Base-by-base conservation (phyloP, 2,888 invertebrate genomes). In the Drosophila mimica region DNA sequence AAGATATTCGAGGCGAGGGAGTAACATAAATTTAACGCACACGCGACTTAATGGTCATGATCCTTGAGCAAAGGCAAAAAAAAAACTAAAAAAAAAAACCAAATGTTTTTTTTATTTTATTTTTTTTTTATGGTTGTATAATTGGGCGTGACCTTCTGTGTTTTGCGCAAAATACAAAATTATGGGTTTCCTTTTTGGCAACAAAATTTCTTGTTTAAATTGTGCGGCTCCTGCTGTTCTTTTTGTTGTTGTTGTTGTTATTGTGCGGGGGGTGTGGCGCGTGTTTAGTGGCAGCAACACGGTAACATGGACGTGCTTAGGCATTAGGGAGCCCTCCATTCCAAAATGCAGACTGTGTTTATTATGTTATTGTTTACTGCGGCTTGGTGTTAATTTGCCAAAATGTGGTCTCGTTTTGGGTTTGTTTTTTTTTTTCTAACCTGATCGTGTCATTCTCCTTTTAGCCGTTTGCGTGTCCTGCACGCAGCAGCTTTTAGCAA, bases 141-240 rank as follows among this genome's bases (percentile, higher is more conserved):
- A 75, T 59, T 70, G 85, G 85, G 91, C 85, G 85, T 90, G 85
- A 78, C 73, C 77, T 74, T 66, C 48, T 68, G 71, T 70, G 88
- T 82, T 88, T 84, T 85, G 79, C 68, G 54, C 89, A 86, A 90
- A 86, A 76, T 90, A 86, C 89, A 69, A 86, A 86, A 86, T 86
- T 86, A 86, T 86, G 91, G 85, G 85, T 88, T 86, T 76, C 75
- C 81, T 69, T 69, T 69, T 68, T 65, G 68, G 79, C 72, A 65
- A 56, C 60, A 60, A 61, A 78, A 79, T 74, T 79, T 78, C 83
- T 72, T 70, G 65, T 68, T 71, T 59, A 69, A 67, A 71, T 83
- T 84, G 72, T 67, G 53, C 8, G 57, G 57, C 59, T 38, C 11
- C 31, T 7, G 7, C 20, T 15, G 46, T 20, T 40, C n/a, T 20